These are phyloP conservation scores for Alloscopus bannaensis DNA, from an alignment of 2,888 invertebrate species.

Conservation along the genomic window DNA sequence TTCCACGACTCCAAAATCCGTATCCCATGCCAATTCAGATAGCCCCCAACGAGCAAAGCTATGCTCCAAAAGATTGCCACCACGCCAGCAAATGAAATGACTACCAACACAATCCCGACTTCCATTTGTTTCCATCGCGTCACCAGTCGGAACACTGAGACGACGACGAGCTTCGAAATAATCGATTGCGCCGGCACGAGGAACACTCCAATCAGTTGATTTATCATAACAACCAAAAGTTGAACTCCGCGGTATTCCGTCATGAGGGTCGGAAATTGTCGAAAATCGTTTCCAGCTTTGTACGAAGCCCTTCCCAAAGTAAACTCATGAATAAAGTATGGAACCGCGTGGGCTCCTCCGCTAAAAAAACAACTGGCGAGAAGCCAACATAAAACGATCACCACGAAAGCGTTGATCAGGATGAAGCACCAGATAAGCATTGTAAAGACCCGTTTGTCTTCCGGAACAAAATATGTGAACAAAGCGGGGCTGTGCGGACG, in stretches of 20 bases:
- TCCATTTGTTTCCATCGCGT: slow-evolving; percentile 9
- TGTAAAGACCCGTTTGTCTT: neutral
- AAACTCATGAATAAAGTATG: neutral
- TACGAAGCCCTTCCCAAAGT: neutral
- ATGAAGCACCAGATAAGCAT: neutral
- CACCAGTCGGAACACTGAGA: neutral
- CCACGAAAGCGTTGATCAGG: neutral
- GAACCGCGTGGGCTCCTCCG: neutral
- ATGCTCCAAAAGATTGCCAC: neutral
- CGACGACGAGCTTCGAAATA: neutral
- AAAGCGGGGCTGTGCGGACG: neutral
- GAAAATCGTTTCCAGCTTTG: neutral
- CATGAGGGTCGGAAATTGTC: neutral
- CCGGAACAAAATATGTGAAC: neutral
- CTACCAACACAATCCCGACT: neutral
- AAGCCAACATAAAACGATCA: neutral
- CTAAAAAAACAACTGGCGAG: neutral
- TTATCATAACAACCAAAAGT: neutral
- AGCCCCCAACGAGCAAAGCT: slow-evolving; percentile 3
- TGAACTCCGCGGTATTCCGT: slow-evolving; percentile 11
- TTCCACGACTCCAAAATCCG: slow-evolving; percentile 21
- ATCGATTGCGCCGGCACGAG: slow-evolving; percentile 11
- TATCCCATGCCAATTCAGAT: slow-evolving; percentile 4
- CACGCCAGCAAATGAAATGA: neutral
- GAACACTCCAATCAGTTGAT: neutral